Conservation (phyloP, 2,797 vertebrate genomes). For the Acipenser transmontanus region DNA sequence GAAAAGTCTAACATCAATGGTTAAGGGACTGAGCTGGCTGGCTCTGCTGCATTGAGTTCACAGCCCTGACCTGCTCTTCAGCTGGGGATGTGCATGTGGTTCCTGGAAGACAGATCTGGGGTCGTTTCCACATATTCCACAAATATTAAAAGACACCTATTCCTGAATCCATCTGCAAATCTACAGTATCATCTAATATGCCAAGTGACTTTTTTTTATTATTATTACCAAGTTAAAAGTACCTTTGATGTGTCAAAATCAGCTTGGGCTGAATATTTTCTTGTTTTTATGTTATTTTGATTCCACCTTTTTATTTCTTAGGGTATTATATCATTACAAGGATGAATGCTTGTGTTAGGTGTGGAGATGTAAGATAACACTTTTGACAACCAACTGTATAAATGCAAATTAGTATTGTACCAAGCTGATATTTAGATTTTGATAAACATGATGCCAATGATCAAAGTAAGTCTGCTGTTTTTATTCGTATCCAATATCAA, state of each 20-base stretch:
- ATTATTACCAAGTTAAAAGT: no score
- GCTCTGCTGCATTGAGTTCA: conserved; percentile 34
- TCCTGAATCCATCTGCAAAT: conserved; percentile 57
- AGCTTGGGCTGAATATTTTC: no score
- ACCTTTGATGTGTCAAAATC: no score
- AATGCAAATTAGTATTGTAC: no score
- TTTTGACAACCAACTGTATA: no score
- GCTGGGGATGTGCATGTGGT: conserved; percentile 35
- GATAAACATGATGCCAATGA: neutral
- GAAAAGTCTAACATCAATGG: conserved; percentile 30
- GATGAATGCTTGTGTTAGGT: no score
- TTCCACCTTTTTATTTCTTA: no score
- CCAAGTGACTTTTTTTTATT: no score
- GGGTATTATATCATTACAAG: no score
- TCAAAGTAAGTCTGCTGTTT: neutral
- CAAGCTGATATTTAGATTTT: no score
- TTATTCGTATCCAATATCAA: neutral
- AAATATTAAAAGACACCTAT: conserved; percentile 53
- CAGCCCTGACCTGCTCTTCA: conserved; percentile 39
- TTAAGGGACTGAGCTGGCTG: conserved; percentile 32
- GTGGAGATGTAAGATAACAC: no score
- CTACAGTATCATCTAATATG: conserved; percentile 22
- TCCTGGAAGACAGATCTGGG: conserved; percentile 54
- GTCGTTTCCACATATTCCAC: conserved; percentile 50
- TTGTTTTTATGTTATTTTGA: no score